Conservation (phyloP, 2,113 vertebrate genomes). For the Serinus canaria region DNA sequence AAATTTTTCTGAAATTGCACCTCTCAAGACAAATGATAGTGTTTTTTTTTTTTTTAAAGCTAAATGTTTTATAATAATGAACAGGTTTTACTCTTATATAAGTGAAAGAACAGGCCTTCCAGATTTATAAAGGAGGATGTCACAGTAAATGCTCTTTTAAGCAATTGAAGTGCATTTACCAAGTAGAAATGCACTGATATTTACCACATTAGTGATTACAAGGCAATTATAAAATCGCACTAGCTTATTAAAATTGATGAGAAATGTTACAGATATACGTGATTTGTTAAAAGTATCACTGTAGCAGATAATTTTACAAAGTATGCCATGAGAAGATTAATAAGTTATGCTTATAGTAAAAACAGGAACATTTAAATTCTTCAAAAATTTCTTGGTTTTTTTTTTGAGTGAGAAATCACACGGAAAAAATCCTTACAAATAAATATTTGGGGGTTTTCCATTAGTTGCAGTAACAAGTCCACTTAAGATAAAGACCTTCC, state of each 20-base stretch:
- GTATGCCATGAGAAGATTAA: neutral
- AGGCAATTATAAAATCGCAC: constrained; percentile 42
- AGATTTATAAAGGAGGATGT: neutral
- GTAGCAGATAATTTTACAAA: neutral
- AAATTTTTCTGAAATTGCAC: neutral
- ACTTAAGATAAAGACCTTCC: neutral
- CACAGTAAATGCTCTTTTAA: neutral
- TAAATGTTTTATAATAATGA: neutral
- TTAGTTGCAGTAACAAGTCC: neutral
- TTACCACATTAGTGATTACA: constrained; percentile 36
- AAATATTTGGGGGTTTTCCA: neutral
- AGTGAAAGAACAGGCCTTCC: neutral
- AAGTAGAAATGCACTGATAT: constrained; percentile 12
- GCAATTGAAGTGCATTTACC: constrained; percentile 24
- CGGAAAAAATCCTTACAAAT: neutral
- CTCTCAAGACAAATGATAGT: neutral
- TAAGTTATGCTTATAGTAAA: neutral
- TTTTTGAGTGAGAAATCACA: neutral
- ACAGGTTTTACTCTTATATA: neutral
- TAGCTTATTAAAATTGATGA: constrained; percentile 17
- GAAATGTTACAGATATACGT: neutral
- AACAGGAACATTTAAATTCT: neutral
- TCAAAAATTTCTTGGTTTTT: neutral
- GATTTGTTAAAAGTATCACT: neutral
- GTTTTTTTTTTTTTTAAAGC: neutral